Conservation (phyloP, 2,888 invertebrate species). For the Zhuqinia jingwanae region DNA sequence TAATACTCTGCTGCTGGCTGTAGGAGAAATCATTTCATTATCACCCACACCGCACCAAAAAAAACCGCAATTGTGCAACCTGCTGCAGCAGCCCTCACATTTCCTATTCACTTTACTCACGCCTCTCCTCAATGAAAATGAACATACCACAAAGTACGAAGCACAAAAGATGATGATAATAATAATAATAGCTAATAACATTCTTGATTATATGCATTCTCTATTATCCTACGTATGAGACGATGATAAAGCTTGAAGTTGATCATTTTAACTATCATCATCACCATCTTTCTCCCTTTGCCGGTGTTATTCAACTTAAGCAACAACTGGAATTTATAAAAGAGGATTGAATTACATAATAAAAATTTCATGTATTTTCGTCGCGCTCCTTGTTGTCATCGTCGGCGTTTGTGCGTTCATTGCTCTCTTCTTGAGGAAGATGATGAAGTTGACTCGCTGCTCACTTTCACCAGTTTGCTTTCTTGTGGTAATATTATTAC, state of each 20-base stretch:
- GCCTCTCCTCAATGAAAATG: not conserved
- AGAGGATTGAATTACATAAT: slow-evolving; percentile 35
- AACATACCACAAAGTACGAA: too few species aligned
- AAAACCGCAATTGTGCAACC: slow-evolving; percentile 30
- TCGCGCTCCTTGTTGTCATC: too few species aligned
- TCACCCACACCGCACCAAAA: not conserved
- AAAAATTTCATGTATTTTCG: slow-evolving; percentile 22
- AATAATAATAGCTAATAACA: too few species aligned
- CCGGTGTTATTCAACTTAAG: not conserved
- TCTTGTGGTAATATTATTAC: not conserved
- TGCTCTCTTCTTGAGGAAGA: not conserved
- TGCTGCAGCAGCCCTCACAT: too few species aligned
- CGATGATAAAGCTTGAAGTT: not conserved
- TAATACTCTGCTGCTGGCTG: not conserved
- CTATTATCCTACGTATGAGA: not conserved
- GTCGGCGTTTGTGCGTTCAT: too few species aligned
- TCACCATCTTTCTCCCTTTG: not conserved
- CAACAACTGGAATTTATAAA: slow-evolving; percentile 20
- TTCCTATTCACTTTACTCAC: not conserved
- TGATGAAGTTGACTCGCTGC: not conserved
- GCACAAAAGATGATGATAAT: too few species aligned
- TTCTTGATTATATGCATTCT: slow-evolving; percentile 13
- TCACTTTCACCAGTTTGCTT: too few species aligned
- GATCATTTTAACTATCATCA: slow-evolving; percentile 1
- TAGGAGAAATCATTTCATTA: slow-evolving; percentile 29